Percentiles rank a stretch among this genome's conserved stretches.
These are phyloP conservation scores for Turritopsis rubra DNA, from an alignment of 30 jellyfish, hydroid and myxozoan genomes.

Conservation along the genomic window DNA sequence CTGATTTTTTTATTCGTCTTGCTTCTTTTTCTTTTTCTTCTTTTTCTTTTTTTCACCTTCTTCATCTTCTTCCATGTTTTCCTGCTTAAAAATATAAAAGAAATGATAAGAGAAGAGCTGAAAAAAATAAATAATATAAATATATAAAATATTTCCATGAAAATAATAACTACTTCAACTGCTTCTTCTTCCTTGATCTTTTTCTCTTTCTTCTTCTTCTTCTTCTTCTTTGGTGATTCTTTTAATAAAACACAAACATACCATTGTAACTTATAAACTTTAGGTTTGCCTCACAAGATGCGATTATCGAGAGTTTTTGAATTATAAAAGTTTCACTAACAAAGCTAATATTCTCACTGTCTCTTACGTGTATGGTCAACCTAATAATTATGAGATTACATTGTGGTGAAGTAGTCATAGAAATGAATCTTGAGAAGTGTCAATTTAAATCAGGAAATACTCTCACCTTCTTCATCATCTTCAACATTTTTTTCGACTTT, in stretches of 20 bases:
- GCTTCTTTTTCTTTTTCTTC: slow-evolving; percentile 45
- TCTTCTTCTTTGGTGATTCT: slow-evolving; percentile 62
- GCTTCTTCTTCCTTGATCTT: slow-evolving; percentile 35
- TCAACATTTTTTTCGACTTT: neutral
- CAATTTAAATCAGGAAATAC: no score
- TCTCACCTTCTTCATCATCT: neutral
- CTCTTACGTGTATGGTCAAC: no score
- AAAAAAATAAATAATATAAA: neutral
- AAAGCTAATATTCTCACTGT: no score
- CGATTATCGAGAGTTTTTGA: neutral
- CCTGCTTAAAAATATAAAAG: neutral
- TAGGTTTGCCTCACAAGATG: no score
- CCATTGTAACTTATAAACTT: no score
- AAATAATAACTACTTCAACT: slow-evolving; percentile 22
- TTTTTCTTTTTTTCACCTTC: slow-evolving; percentile 51
- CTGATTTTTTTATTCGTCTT: slow-evolving; percentile 14
- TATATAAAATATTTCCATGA: neutral
- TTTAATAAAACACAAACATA: neutral
- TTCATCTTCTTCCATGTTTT: slow-evolving; percentile 18
- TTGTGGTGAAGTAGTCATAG: no score
- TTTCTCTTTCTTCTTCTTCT: slow-evolving; percentile 62
- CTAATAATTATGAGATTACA: no score
- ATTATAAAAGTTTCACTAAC: no score
- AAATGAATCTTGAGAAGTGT: no score
- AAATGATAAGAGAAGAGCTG: neutral